These are phyloP conservation scores for Grus americana DNA, from an alignment of 2,113 vertebrate genomes.

Conservation along the genomic window DNA sequence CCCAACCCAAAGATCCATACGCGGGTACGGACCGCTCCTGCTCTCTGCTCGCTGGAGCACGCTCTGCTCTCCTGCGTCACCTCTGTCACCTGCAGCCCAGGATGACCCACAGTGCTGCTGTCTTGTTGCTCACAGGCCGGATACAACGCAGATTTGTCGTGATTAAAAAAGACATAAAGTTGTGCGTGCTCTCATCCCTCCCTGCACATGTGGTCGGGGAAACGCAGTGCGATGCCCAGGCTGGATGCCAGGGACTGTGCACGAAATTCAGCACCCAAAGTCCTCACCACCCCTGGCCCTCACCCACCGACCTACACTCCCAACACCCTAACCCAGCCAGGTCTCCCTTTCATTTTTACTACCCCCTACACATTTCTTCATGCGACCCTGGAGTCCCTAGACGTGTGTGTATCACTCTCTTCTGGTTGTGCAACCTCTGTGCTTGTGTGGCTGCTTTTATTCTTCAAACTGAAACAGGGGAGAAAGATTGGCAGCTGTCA, in stretches of 20 bases:
- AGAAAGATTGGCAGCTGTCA: background rate
- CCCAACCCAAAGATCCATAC: background rate
- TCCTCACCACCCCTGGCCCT: background rate
- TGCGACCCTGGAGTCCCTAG: background rate
- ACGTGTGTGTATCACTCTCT: background rate
- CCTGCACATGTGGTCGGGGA: background rate
- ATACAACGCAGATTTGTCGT: background rate
- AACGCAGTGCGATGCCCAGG: background rate
- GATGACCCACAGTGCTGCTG: background rate
- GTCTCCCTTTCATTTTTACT: background rate
- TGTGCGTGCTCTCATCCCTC: background rate
- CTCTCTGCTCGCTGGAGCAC: background rate
- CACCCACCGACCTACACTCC: background rate
- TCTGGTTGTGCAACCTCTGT: background rate
- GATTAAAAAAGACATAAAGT: background rate
- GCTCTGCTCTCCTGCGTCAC: background rate
- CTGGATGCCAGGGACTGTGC: background rate
- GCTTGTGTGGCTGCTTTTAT: background rate
- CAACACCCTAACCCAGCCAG: background rate
- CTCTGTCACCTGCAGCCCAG: background rate
- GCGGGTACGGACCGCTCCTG: accelerated
- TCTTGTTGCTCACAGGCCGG: background rate
- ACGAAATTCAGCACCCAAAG: background rate
- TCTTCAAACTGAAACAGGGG: background rate
- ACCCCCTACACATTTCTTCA: background rate